Evolutionary conservation across 1,140 invertebrate species (phyloP), one percentile per base, ranked within the genome.

Genomic region (Heliconius hermathena): DNA sequence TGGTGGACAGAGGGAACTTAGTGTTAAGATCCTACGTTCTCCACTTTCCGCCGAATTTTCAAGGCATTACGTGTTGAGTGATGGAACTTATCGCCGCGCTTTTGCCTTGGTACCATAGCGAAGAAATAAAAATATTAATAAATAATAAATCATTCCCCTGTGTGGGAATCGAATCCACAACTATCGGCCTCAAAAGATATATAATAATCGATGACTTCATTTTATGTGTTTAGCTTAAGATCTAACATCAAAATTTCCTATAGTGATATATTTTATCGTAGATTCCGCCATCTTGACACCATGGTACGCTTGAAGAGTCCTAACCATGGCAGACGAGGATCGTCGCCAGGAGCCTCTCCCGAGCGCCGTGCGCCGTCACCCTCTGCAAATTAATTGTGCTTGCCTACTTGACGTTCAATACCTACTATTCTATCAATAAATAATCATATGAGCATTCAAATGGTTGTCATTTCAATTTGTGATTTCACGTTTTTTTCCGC

Each of bases 241-340:
- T 57, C n/a, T 26, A 66, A 72, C 18, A 72, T 72, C 1, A 72
- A 72, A 38, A 18, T 8, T 52, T 52, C 49, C 16, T 8, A 52
- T 52, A 52, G 49, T 52, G 6, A 52, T 20, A 20, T 38, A n/a
- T 41, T 72, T 9, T 18, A 20, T n/a, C 13, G 2, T 49, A 98
- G 97, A 87, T 98, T 98, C 88, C 96, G 97, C 52, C 97, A 98
- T 89, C 92, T 97, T 89, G 97, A 98, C 85, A 97, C 97, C 6
- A 97, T 96, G 95, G 97, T 97, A 57, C 96, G 96, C 2, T 91
- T 96, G 86, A 97, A 97, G 85, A 95, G 96, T n/a, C 94, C 95
- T 3, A 95, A 93, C 77, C 90, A 90, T 77, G 94, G 94, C 60
- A 87, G 90, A 11, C 94, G 95, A 18, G 95, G 95, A 4, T 96